These are phyloP conservation scores for Stictonetta naevosa DNA, from an alignment of 2,113 vertebrate species.

Conservation along the genomic window DNA sequence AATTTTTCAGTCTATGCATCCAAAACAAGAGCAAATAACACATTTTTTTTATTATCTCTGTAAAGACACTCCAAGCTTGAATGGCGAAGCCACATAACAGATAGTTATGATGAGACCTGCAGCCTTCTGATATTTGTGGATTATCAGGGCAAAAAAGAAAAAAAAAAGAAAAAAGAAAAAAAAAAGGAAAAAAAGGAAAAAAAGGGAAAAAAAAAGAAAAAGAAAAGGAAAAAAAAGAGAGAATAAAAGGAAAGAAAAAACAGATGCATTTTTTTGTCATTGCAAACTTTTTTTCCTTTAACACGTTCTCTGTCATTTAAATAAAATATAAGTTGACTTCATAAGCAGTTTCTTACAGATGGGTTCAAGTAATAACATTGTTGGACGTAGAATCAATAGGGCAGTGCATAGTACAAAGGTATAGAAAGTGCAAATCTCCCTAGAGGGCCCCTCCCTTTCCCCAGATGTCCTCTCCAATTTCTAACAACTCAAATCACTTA, in stretches of 20 bases:
- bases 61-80: conserved; percentile 97
- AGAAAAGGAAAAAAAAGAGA: neutral
- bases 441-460: conserved; percentile 84
- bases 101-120: conserved; percentile 88
- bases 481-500: conserved; percentile 85
- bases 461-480: conserved; percentile 81
- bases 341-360: conserved; percentile 90
- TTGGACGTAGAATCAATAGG: conserved; percentile 99
- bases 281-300: conserved; percentile 74
- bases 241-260: conserved; percentile 64
- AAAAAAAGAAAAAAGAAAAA: neutral
- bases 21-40: conserved; percentile 99
- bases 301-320: conserved; percentile 90
- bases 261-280: conserved; percentile 70
- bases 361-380: conserved; percentile 98
- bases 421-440: conserved; percentile 99
- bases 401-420: conserved; percentile 99
- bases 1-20: conserved; percentile 99
- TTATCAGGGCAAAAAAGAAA: conserved; percentile 86
- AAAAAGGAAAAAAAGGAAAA: neutral
- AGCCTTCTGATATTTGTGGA: conserved; percentile 88
- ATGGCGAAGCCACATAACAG: conserved; percentile 94
- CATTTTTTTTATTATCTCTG: conserved; percentile 86
- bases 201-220: neutral
- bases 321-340: conserved; percentile 91